Base-by-base conservation (phyloP, 2,888 invertebrate species). In the Acrobasis consociella region DNA sequence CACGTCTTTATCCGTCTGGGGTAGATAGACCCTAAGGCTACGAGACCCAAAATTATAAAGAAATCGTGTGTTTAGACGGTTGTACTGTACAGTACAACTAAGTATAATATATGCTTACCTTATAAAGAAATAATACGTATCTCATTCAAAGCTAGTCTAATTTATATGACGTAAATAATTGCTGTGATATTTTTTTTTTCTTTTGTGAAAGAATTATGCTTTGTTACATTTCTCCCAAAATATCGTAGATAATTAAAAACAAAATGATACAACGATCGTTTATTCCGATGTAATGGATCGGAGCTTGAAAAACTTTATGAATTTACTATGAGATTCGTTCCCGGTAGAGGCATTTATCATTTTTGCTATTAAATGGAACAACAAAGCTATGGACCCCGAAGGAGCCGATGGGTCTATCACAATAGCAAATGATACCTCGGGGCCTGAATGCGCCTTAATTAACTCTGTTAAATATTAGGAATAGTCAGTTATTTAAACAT, bases 381-480 rank as follows among this genome's bases (percentile, higher is more conserved):
- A 89, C 87, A 91, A 89, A 87, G 82, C 81, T 72, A 69, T 71
- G 78, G 82, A 85, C 84, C 90, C 87, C 87, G 83, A 86, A 91
- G 89, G 87, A 91, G 83, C 81, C 83, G 80, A 85, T 82, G 84
- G 85, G 85, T 83, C 82, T 83, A 83, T 87, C 85, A 91, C 91
- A 91, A 92, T 86, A 89, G 87, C 86, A 87, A 91, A 90, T 89
- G 89, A 89, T 91, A 89, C 89, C 87, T 87, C 75, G 77, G 87
- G 90, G 89, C 84, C 77, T 88, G 85, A 89, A 90, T 90, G 85
- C 81, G 70, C 86, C 52, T 71, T 79, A 78, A 83, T 86, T 86
- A 83, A 86, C 87, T 87, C 42, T 16, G 15, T 60, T 60, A 85
- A 56, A 42, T 84, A 83, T 78, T 78, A 79, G 75, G 71, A 81